Conservation (phyloP, 2,797 vertebrate genomes). For the Xerus rutilus region DNA sequence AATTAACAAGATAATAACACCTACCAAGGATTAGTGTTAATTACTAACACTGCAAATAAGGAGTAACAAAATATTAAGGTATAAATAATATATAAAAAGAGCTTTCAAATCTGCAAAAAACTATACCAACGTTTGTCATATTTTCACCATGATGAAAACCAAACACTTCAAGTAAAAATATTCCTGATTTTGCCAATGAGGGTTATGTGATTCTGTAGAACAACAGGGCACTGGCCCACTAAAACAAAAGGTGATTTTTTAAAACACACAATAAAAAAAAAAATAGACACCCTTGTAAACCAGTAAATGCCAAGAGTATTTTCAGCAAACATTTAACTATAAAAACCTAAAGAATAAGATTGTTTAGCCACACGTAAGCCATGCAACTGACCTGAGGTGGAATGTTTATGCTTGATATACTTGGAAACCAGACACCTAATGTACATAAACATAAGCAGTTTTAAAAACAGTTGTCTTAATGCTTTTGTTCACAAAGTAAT, state of each 20-base stretch:
- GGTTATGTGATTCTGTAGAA: neutral
- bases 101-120: neutral
- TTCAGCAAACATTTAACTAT: conserved; percentile 63
- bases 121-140: neutral
- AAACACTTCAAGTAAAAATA: neutral
- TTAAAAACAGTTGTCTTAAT: conserved; percentile 54
- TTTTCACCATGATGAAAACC: neutral
- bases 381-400: conserved; percentile 35
- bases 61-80: neutral
- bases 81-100: neutral
- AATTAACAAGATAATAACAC: neutral
- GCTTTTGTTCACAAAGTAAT: conserved; percentile 60
- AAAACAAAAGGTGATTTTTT: neutral
- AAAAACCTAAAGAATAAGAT: conserved; percentile 56
- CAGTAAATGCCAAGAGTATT: conserved; percentile 13
- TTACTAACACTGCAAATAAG: neutral
- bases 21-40: neutral
- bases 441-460: conserved; percentile 66
- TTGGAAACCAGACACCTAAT: conserved; percentile 56
- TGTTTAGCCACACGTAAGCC: conserved; percentile 62
- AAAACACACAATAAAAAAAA: neutral
- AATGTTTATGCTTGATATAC: conserved; percentile 56
- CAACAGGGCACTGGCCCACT: neutral
- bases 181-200: conserved; percentile 21
- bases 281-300: conserved; percentile 22